Evolutionary conservation across 2,797 vertebrate species (phyloP), one percentile per base, ranked within the genome.

Genomic region (Microctenopoma lineatum): DNA sequence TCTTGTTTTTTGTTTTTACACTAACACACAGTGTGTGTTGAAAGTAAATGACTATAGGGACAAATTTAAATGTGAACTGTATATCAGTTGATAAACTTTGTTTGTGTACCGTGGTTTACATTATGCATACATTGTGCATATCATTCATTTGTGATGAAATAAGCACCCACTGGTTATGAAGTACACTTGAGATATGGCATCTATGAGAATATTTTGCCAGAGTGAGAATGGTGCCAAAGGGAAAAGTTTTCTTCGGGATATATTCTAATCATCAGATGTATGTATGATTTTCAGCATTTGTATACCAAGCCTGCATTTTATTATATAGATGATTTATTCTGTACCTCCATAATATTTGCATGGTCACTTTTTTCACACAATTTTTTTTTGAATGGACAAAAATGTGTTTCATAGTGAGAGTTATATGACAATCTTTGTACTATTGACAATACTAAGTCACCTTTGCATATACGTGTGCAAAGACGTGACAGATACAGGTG

Each of bases 331-430:
- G 73, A 83, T 83, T 86, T 58, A 75, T 75, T 89, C 47, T 81
- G 34, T 81, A 81, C 58, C 82, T 73, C 54, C 64, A 87, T 91
- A 90, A 94, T 89, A 92, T 93, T 92, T 96, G 95, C 96, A 97
- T 96, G 95, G 91, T 92, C 93, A 95, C 95, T 95, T 95, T 94
- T 94, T 93, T 94, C 89, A 81, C 66, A 63, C 90, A 54, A 64
- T 92, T 10, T 92, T 75, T 90, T 94, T 94, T 70, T 61, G 26
- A 50, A 48, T 69, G 53, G 53, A 56, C 41, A 51, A 4, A 56
- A 18, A n/a, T 63, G 46, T 76, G 66, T 80, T 45, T 75, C 57
- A 66, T 65, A 63, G 75, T 84, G 68, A 75, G 32, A 50, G 73
- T 71, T 62, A 57, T 68, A 80, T 89, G 93, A 93, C 93, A 94